Base-by-base conservation (phyloP, 2,797 vertebrate genomes). In the Danionella dracula region DNA sequence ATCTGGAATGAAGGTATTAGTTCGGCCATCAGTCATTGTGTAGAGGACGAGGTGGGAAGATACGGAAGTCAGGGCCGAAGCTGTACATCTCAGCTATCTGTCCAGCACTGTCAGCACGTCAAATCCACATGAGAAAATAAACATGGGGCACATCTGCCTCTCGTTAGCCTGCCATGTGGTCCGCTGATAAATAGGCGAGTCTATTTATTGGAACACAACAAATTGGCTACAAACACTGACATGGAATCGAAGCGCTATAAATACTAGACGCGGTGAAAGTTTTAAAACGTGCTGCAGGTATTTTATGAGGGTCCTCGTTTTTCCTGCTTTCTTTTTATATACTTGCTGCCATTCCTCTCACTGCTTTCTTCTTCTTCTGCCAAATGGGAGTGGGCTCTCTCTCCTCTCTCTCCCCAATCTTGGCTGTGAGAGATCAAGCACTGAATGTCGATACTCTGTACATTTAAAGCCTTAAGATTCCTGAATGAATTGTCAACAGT, bases 151-250 rank as follows among this genome's bases (percentile, higher is more conserved):
- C 92, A 94, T 93, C 91, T 94, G 92, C 90, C 91, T 89, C 87
- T 90, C 86, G 88, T 95, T 94, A 93, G 80, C 64, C 74, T 35
- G 88, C 91, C 90, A 92, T 92, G 90, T 92, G 91, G 85, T 77
- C 83, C 75, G 76, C 87, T 90, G 89, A 91, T 89, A 90, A 92
- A 91, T 90, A 91, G 84, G 81, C 79, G 81, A 70, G 84, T 86
- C 81, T 88, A 86, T 90, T 91, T 91, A 91, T 91, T 91, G 88
- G 90, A 88, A 84, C 87, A 88, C 89, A 93, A 90, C 89, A 89
- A 88, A 90, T 81, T 87, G 89, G 85, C 88, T 86, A 88, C 87
- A 88, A 91, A 90, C 75, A 83, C 86, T 87, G 90, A 91, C 90
- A 91, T 85, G 87, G 87, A 84, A 89, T 90, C 78, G 86, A 86